A percentile compares a stretch with the other conserved stretches of the same genome.
Evolutionary conservation across 1,140 invertebrate genomes (phyloP).

Genomic region (Trypoxylus dichotomus): DNA sequence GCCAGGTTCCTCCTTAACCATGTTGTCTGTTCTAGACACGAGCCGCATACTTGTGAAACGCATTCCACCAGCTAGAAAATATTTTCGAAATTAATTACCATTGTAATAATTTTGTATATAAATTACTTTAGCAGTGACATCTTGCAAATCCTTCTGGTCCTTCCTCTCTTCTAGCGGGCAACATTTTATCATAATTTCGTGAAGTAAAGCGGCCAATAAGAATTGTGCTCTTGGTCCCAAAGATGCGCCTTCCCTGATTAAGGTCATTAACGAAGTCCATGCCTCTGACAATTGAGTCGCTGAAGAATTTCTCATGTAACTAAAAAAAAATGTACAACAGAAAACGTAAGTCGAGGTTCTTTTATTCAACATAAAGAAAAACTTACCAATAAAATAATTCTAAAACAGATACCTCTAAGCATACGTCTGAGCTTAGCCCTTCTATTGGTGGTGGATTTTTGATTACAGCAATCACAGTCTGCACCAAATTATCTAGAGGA

Average conservation of each 20-base stretch:
- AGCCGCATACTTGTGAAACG: conserved; percentile 83
- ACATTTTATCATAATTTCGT: conserved; percentile 84
- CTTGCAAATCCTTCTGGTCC: conserved; percentile 80
- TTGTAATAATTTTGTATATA: not conserved
- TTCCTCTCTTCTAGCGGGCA: conserved; percentile 71
- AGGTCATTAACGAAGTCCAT: conserved; percentile 75
- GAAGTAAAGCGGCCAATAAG: conserved; percentile 76
- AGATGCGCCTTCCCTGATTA: conserved; percentile 76
- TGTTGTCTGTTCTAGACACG: conserved; percentile 87
- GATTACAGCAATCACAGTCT: conserved; percentile 80
- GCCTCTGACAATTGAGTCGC: conserved; percentile 74
- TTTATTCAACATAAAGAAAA: not conserved
- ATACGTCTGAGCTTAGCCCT: conserved; percentile 63
- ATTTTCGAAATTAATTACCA: not conserved
- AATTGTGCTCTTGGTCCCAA: conserved; percentile 80
- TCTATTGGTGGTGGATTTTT: conserved; percentile 75
- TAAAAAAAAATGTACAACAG: conserved; percentile 40
- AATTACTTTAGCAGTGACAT: conserved; percentile 67
- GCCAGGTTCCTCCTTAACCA: conserved; percentile 88
- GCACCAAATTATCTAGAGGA: conserved; percentile 84
- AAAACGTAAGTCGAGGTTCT: not conserved
- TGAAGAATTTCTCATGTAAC: conserved; percentile 73
- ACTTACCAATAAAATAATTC: conserved; percentile 63
- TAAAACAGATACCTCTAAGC: conserved; percentile 63
- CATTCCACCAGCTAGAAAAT: conserved; percentile 72